phyloP scores from a whole-genome alignment of 2,888 invertebrate genomes.

The Drosophila subquinaria region DNA sequence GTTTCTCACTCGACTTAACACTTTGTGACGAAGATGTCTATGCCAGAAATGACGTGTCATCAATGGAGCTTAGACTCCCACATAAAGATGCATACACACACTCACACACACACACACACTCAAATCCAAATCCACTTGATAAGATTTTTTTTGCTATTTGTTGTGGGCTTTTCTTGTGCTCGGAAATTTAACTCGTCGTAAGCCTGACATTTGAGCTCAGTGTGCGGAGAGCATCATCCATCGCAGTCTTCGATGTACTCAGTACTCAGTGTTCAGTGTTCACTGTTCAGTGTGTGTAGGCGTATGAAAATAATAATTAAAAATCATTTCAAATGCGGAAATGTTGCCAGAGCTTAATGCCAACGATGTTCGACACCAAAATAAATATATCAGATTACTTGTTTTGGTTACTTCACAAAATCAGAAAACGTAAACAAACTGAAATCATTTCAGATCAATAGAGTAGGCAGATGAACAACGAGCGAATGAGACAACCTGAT shows the following conservation, averaged over 20 bases:
- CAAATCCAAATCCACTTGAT: slow-evolving; percentile 66
- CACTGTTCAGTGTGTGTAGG: slow-evolving; percentile 63
- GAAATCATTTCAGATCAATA: slow-evolving; percentile 2
- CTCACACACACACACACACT: slow-evolving; percentile 16
- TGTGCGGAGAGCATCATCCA: slow-evolving; percentile 67
- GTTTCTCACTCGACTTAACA: slow-evolving; percentile 76
- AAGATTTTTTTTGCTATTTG: slow-evolving; percentile 52
- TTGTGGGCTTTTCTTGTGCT: slow-evolving; percentile 34
- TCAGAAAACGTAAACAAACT: slow-evolving; percentile 18
- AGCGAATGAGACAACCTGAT: slow-evolving; percentile 3
- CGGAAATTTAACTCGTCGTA: slow-evolving; percentile 56
- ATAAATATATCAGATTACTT: slow-evolving; percentile 75
- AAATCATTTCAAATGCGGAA: slow-evolving; percentile 78
- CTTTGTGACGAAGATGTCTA: slow-evolving; percentile 77
- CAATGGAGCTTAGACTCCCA: slow-evolving; percentile 76
- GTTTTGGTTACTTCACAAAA: slow-evolving; percentile 45
- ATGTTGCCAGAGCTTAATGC: slow-evolving; percentile 75
- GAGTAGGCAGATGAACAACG: slow-evolving; percentile 24
- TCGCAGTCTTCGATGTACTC: slow-evolving; percentile 32
- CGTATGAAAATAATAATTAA: slow-evolving; percentile 78
- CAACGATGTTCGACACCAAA: slow-evolving; percentile 75
- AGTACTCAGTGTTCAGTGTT: not conserved
- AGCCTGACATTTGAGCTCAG: slow-evolving; percentile 78
- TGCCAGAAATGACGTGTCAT: slow-evolving; percentile 79
- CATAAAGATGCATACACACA: slow-evolving; percentile 60